phyloP scores from a whole-genome alignment of 2,888 invertebrate species.

The Drosophila tripunctata region DNA sequence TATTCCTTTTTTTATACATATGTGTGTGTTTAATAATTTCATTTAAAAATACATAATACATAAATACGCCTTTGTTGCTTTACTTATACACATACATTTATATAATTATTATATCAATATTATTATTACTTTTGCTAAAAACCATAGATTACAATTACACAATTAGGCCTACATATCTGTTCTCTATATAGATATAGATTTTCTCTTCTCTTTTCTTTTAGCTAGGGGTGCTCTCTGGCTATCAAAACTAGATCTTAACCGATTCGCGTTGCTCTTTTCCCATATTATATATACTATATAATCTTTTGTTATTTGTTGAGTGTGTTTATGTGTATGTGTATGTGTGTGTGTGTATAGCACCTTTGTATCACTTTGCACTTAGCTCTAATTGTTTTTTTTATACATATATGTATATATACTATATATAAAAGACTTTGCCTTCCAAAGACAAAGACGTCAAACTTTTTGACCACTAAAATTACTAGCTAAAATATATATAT shows the following conservation, averaged over 20 bases:
- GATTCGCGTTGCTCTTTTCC: conserved; percentile 34
- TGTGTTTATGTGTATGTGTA: conserved; percentile 35
- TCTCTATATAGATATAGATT: conserved; percentile 16
- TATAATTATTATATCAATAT: conserved; percentile 31
- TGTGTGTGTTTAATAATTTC: conserved; percentile 62
- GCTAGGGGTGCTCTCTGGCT: conserved; percentile 29
- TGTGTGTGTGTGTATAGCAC: conserved; percentile 77
- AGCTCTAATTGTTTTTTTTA: conserved; percentile 51
- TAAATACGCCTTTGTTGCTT: conserved; percentile 67
- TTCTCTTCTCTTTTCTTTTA: conserved; percentile 3
- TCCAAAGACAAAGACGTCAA: conserved; percentile 66
- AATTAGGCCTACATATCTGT: conserved; percentile 54
- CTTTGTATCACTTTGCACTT: conserved; percentile 81
- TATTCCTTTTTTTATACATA: conserved; percentile 29
- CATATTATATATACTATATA: conserved; percentile 13
- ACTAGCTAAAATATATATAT: conserved; percentile 36
- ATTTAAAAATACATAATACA: conserved; percentile 75
- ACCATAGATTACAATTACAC: conserved; percentile 64
- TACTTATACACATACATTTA: conserved; percentile 33
- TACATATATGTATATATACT: conserved; percentile 1
- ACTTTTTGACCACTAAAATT: conserved; percentile 38
- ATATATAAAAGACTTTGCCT: conserved; percentile 65
- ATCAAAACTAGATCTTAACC: conserved; percentile 33
- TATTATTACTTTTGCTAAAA: conserved; percentile 45
- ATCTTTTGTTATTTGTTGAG: conserved; percentile 15